Evolutionary conservation across 2,797 vertebrate genomes (phyloP), one percentile per base, ranked within the genome.

Genomic region (Sylvilagus floridanus): DNA sequence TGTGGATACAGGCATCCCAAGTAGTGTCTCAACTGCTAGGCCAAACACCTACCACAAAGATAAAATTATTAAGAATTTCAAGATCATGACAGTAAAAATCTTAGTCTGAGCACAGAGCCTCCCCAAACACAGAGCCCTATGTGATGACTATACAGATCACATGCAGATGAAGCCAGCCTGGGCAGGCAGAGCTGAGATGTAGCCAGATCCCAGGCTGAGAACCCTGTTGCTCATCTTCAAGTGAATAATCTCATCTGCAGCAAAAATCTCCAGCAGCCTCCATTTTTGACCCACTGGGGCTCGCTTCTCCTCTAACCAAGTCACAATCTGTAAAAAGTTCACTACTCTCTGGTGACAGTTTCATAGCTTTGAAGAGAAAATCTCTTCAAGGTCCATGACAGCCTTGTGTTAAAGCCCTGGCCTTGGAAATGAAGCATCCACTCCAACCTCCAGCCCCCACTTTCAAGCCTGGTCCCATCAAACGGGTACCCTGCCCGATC

Each of bases 311-410:
- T 75, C 32, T 76, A 72, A 54, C n/a, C 68, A 84, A 95, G 65
- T 50, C 42, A 28, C 9, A 42, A 10, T 88, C 42, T 73, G 30
- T 21, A 71, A 88, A 81, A 87, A 87, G 19, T 35, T 72, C 52
- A 57, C 83, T 21, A 37, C n/a, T 86, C 95, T 50, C 69, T 72
- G 35, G 62, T 57, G 82, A 93, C 8, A 2, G 24, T 78, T 47
- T 87, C 77, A 90, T 52, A 75, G 35, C 42, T 93, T 62, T 71
- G 89, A 95, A 87, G 91, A 91, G 14, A 86, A 42, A 63, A n/a
- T 76, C 52, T 32, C 37, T 89, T 68, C 88, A 11, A n/a, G 7
- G 30, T 81, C 50, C 28, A 26, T 32, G 6, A 60, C 86, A 83
- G 42, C 63, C 57, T 84, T 82, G 54, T 21, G 14, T 52, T 32